A percentile compares a stretch with the other conserved stretches of the same genome.
phyloP scores from a whole-genome alignment of 1,140 invertebrate species.

The Bombus consobrinus region DNA sequence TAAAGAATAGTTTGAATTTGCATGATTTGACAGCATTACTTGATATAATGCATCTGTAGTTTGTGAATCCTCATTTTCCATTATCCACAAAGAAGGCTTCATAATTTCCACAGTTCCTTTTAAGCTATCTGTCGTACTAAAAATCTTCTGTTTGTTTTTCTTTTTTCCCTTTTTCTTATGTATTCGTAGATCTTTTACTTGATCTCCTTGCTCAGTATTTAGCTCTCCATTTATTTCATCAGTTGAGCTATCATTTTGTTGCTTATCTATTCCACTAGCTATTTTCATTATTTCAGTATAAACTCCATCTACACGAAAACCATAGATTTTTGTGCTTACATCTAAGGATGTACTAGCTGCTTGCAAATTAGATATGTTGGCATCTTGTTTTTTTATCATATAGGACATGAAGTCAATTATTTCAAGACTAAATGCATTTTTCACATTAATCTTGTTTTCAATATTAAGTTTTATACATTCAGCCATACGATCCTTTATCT shows the following conservation, averaged over 20 bases:
- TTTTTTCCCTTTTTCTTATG: constrained; percentile 72
- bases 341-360: constrained; percentile 91
- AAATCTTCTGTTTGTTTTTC: constrained; percentile 68
- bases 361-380: constrained; percentile 88
- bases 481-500: constrained; percentile 83
- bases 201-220: constrained; percentile 1
- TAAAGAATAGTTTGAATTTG: constrained; percentile 66
- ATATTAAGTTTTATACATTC: constrained; percentile 86
- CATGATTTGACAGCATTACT: constrained; percentile 71
- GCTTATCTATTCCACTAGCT: constrained; percentile 85
- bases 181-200: constrained; percentile 64
- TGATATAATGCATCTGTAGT: constrained; percentile 76
- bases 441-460: constrained; percentile 91
- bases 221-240: constrained; percentile 72
- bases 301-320: constrained; percentile 90
- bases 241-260: constrained; percentile 79
- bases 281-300: constrained; percentile 90
- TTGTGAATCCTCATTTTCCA: constrained; percentile 71
- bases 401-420: constrained; percentile 92
- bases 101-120: constrained; percentile 77
- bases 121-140: constrained; percentile 77
- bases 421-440: constrained; percentile 93
- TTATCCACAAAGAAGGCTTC: constrained; percentile 67
- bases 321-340: constrained; percentile 93
- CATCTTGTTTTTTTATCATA: constrained; percentile 87